Base-by-base conservation (phyloP, 2,113 vertebrate species). In the Salvelinus fontinalis region DNA sequence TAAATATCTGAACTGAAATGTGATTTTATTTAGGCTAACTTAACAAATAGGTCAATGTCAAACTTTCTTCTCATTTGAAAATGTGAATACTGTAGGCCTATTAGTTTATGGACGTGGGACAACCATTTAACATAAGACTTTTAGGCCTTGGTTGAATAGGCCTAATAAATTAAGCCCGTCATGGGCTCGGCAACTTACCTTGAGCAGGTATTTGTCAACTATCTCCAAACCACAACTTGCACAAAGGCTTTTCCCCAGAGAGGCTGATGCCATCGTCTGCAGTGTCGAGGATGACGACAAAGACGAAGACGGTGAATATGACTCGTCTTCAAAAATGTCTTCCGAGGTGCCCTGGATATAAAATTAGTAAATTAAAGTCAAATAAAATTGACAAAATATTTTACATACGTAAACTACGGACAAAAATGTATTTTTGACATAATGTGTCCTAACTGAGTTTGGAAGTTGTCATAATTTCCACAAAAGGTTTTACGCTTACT, bases 161-260 rank as follows among this genome's bases (percentile, higher is more conserved):
- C 1, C 16, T 54, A 14, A 54, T 16, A 54, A 2, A 26, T 26
- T 26, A 18, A n/a, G 14, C 57, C 16, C 6, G 14, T 59, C 2
- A 16, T 27, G 31, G 12, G 5, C 12, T 14, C 4, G 11, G 1
- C 8, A 29, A 44, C 87, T 84, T 87, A 99, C 97, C 97, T 99
- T 98, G 22, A 99, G 95, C 65, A 99, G 94, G 89, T 97, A 99
- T 82, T 97, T 94, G 92, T 99, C 97, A 81, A 96, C 90, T 11
- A 99, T 99, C 81, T 97, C 96, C 91, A 92, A 91, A 73, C 96
- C 96, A 75, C 97, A 99, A 83, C 95, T 95, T 75, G 92, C 94
- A 83, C 97, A 99, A 75, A 96, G 67, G 18, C 93, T 91, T 73
- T 94, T 95, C 77, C 91, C 89, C 78, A 94, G 87, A 9, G 94